A percentile compares a stretch with the other conserved stretches of the same genome.
These are phyloP conservation scores for Adelognathus sp. DNA, from an alignment of 2,888 invertebrate genomes.

Conservation along the genomic window DNA sequence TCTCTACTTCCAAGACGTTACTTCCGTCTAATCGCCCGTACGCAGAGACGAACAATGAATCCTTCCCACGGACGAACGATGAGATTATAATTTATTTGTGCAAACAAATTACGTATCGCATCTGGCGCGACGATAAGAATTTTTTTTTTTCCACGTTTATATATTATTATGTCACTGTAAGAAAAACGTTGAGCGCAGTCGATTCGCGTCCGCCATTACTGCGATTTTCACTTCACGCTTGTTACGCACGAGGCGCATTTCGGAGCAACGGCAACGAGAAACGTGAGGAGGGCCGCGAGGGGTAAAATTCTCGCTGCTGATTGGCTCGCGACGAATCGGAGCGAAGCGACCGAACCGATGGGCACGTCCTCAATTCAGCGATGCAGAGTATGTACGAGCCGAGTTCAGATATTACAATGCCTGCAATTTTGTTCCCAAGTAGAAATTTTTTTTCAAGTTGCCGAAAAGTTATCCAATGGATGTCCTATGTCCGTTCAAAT, in stretches of 20 bases:
- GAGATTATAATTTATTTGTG: slow-evolving; percentile 5
- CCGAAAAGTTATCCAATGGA: no score
- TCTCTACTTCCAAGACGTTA: no score
- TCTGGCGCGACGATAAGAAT: neutral
- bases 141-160: slow-evolving; percentile 32
- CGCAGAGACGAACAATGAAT: slow-evolving; percentile 5
- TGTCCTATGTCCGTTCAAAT: no score
- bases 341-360: no score
- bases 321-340: no score
- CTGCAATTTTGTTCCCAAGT: no score
- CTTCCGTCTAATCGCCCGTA: neutral
- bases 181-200: slow-evolving; percentile 41
- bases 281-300: no score
- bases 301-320: neutral
- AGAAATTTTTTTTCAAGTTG: no score
- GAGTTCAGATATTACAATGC: no score
- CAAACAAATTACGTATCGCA: neutral
- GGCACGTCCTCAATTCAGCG: no score
- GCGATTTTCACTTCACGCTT: slow-evolving; percentile 36
- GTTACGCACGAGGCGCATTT: slow-evolving; percentile 4
- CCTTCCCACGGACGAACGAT: neutral
- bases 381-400: no score
- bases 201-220: slow-evolving; percentile 35
- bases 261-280: neutral
- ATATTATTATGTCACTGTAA: slow-evolving; percentile 56